Percentiles rank a stretch among this genome's conserved stretches.
These are phyloP conservation scores for Eupithecia insigniata DNA, from an alignment of 2,888 invertebrate genomes.

Conservation along the genomic window DNA sequence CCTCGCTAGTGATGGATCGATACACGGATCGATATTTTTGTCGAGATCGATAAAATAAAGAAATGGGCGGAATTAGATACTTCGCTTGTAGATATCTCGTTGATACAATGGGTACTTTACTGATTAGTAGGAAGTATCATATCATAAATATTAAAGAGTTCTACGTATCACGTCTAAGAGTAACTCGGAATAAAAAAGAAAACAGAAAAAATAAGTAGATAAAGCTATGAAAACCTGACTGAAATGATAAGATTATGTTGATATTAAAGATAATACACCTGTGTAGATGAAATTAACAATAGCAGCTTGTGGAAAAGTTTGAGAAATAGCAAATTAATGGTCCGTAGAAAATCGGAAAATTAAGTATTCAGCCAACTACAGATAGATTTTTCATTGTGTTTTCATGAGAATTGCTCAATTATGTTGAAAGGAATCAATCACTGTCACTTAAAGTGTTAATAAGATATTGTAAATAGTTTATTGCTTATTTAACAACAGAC, in stretches of 20 bases:
- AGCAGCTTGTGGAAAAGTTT: constrained; percentile 21
- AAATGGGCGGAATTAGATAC: not conserved
- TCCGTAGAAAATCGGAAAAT: constrained; percentile 35
- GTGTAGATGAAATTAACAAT: constrained; percentile 8
- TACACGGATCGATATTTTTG: constrained; percentile 59
- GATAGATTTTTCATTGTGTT: constrained; percentile 39
- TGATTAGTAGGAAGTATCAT: not conserved
- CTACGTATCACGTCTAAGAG: not conserved
- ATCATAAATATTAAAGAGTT: constrained; percentile 3
- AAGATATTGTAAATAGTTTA: constrained; percentile 44
- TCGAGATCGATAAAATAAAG: constrained; percentile 35
- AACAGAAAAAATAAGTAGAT: not conserved
- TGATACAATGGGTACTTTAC: not conserved
- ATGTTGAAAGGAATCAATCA: constrained; percentile 50
- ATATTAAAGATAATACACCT: constrained; percentile 2
- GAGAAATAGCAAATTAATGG: constrained; percentile 35
- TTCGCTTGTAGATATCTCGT: not conserved
- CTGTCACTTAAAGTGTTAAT: constrained; percentile 49
- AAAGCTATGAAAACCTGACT: not conserved
- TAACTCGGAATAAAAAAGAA: not conserved
- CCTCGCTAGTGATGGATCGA: constrained; percentile 68
- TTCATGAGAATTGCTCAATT: constrained; percentile 43
- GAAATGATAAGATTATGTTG: constrained; percentile 9
- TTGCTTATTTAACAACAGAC: constrained; percentile 31
- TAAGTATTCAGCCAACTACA: constrained; percentile 25